Evolutionary conservation across 2,888 invertebrate genomes (phyloP), one percentile per base, ranked within the genome.

Genomic region (Calameuta idolon): DNA sequence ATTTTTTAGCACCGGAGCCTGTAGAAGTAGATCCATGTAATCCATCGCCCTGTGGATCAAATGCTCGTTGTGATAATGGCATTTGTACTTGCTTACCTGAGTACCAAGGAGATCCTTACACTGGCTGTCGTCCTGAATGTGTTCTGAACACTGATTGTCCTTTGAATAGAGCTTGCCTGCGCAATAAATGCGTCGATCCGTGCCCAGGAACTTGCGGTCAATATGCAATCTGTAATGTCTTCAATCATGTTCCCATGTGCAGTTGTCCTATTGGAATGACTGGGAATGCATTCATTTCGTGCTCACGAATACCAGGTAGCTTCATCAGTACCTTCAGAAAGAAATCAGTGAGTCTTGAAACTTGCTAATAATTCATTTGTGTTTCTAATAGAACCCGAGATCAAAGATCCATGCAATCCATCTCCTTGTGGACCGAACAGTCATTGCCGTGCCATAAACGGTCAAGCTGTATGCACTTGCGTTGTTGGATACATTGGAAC

Each of bases 121-220:
- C 94, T 75, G 94, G 94, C 75, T 96, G 96, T 89, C 93, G 95
- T 82, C 96, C 96, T 3, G 96, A 96, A 92, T 96, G 96, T 91
- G 93, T 95, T 3, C 90, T 95, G 5, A 96, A 95, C 88, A 93
- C 91, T 35, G 93, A 92, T 80, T 93, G 93, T 84, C 83, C 91
- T 31, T 88, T 89, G 76, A 89, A 92, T 80, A 87, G 87, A 83
- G 92, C 92, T 69, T 93, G 93, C 85, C 87, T 92, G 73, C 89
- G 90, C 79, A 91, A 91, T 81, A 93, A 92, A 84, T 93, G 93
- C 83, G 87, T 90, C 75, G 92, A 93, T 86, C 93, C 93, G 23
- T 93, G 93, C 79, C 92, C 92, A 37, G 92, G 92, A 81, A 91
- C 92, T 12, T 94, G 94, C 86, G 94, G 93, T n/a, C 87, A 91